A percentile compares a stretch with the other conserved stretches of the same genome.
These are phyloP conservation scores for Panopea generosa DNA, from an alignment of 2,888 invertebrate species.

Conservation along the genomic window DNA sequence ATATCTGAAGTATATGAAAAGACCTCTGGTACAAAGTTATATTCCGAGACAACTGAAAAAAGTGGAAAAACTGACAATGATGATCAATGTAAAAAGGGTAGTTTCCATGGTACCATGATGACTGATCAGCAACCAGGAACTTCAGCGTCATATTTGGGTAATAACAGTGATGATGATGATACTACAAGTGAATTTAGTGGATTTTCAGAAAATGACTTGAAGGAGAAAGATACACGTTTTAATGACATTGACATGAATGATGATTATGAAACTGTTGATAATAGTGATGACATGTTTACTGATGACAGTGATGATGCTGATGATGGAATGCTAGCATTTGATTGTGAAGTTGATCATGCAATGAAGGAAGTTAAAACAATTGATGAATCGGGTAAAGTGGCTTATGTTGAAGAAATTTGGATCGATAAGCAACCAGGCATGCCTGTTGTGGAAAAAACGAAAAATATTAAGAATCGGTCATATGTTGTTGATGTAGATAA, in stretches of 20 bases:
- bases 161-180: constrained; percentile 31
- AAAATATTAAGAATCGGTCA: constrained; percentile 15
- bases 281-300: constrained; percentile 2
- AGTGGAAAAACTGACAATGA: too few relatives aligned
- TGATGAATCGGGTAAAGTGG: background rate
- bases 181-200: constrained; percentile 58
- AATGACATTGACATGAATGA: background rate
- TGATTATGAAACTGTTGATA: background rate
- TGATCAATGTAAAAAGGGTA: too few relatives aligned
- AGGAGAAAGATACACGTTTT: background rate
- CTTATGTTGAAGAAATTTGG: constrained; percentile 68
- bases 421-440: constrained; percentile 50
- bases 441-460: constrained; percentile 40
- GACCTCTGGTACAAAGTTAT: too few relatives aligned
- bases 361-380: too few relatives aligned
- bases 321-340: background rate
- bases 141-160: too few relatives aligned
- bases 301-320: background rate
- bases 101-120: too few relatives aligned
- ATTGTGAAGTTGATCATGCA: background rate
- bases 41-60: too few relatives aligned
- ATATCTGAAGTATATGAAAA: too few relatives aligned
- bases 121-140: too few relatives aligned
- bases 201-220: constrained; percentile 39
- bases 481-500: constrained; percentile 65